A percentile compares a stretch with the other conserved stretches of the same genome.
Conservation (phyloP, 2,888 invertebrate species). For the Xestia ashworthii region DNA sequence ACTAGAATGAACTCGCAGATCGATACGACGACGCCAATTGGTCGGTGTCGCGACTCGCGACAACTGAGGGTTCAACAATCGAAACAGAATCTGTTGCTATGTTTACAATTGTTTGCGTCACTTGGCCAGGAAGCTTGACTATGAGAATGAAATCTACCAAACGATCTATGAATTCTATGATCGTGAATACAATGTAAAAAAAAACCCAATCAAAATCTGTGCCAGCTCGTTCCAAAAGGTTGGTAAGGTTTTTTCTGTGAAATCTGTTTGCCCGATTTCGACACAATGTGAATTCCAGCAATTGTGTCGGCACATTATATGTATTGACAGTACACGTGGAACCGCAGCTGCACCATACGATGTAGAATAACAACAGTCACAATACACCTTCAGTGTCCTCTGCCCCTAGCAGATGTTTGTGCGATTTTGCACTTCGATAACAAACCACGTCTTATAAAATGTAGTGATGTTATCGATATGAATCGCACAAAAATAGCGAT, state of each 20-base stretch:
- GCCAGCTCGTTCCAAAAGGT: conserved; percentile 44
- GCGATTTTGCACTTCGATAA: conserved; percentile 58
- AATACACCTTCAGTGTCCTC: conserved; percentile 60
- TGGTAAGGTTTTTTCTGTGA: conserved; percentile 65
- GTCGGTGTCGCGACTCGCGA: conserved; percentile 76
- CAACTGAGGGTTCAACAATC: conserved; percentile 75
- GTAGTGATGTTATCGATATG: conserved; percentile 37
- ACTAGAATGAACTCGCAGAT: conserved; percentile 77
- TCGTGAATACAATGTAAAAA: conserved; percentile 34
- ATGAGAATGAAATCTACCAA: conserved; percentile 35
- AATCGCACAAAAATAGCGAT: conserved; percentile 31
- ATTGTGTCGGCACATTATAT: conserved; percentile 71
- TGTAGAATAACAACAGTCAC: conserved; percentile 58
- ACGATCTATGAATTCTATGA: conserved; percentile 35
- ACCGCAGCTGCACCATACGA: conserved; percentile 79
- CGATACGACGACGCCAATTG: conserved; percentile 86
- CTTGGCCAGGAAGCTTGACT: conserved; percentile 19
- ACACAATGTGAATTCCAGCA: conserved; percentile 73
- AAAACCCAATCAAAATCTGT: conserved; percentile 45
- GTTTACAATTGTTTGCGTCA: conserved; percentile 63
- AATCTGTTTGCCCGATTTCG: conserved; percentile 71
- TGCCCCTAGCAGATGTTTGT: conserved; percentile 62
- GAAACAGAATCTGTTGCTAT: conserved; percentile 75
- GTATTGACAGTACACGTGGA: conserved; percentile 71
- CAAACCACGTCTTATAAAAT: conserved; percentile 39